Base-by-base conservation (phyloP, 2,113 vertebrate genomes). In the Psittacus erithacus region DNA sequence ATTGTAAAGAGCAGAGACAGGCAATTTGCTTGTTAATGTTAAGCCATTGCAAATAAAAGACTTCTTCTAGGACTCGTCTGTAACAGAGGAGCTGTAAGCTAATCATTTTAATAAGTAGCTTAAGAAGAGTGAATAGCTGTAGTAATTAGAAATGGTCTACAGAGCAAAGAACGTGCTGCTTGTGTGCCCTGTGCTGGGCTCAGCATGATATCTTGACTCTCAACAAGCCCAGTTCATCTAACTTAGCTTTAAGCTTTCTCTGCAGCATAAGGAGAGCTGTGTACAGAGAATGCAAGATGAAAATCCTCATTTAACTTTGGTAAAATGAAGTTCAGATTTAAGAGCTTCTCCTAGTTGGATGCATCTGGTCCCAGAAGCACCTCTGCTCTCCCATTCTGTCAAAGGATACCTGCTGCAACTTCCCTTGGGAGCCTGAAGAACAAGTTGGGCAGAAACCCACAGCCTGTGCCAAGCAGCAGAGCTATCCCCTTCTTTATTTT, bases 91-190 rank as follows among this genome's bases (percentile, higher is more conserved):
- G 15, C 16, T 83, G 41, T 80, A 52, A 74, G 25, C 41, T 86
- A 69, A 76, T 76, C 47, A 65, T 82, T 95, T 93, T 86, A 82
- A 23, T 70, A 75, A 82, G 43, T 28, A 81, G 12, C 53, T 78
- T 60, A 91, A 44, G 44, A 92, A 8, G 23, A 74, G 7, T 74
- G 22, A 65, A 62, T 65, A n/a, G 6, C 7, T 96, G 17, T n/a
- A 62, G 35, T 53, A 62, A 82, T 91, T 70, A 73, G 63, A 67
- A 94, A 80, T 27, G 3, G 27, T 39, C 49, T 71, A 35, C 52
- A 79, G 49, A 84, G 29, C 23, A 59, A 88, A 85, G 52, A 85
- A 55, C 0, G 0, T 22, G 29, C 27, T 70, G 46, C 29, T 84
- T 4, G 0, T 1, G 0, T 33, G 19, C 4, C 43, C 52, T 68